Conservation (phyloP, 2,888 invertebrate species). For the Mayetiola destructor region DNA sequence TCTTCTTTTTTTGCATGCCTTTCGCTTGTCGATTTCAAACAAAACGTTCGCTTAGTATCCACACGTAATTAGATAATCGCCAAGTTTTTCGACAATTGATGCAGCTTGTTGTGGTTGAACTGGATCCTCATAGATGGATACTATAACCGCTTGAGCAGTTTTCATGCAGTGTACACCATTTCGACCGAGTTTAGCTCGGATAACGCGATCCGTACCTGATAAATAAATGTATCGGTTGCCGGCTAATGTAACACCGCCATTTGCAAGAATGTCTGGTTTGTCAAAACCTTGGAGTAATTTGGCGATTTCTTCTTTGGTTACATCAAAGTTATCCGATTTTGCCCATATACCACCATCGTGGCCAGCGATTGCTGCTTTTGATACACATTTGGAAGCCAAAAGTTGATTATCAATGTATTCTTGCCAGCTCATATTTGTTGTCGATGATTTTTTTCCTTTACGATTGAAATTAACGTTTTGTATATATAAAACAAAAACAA, state of each 20-base stretch:
- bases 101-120: conserved; percentile 94
- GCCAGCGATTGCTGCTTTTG: conserved; percentile 88
- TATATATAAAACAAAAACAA: background rate
- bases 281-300: conserved; percentile 84
- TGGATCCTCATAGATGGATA: conserved; percentile 89
- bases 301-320: conserved; percentile 81
- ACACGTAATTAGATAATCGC: conserved; percentile 92
- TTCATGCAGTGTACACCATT: conserved; percentile 93
- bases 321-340: conserved; percentile 84
- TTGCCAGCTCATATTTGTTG: conserved; percentile 76
- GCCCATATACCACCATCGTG: conserved; percentile 93
- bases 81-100: conserved; percentile 92
- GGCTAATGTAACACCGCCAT: conserved; percentile 81
- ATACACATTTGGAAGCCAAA: conserved; percentile 86
- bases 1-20: too few species aligned
- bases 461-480: background rate
- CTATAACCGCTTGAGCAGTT: conserved; percentile 87
- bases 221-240: conserved; percentile 89
- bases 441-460: background rate
- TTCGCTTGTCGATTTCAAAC: too few species aligned
- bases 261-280: conserved; percentile 76
- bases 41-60: conserved; percentile 56
- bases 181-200: conserved; percentile 86
- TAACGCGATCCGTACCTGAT: conserved; percentile 84
- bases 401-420: conserved; percentile 96